Conservation (phyloP, 2,797 vertebrate genomes). For the Chiloscyllium punctatum region DNA sequence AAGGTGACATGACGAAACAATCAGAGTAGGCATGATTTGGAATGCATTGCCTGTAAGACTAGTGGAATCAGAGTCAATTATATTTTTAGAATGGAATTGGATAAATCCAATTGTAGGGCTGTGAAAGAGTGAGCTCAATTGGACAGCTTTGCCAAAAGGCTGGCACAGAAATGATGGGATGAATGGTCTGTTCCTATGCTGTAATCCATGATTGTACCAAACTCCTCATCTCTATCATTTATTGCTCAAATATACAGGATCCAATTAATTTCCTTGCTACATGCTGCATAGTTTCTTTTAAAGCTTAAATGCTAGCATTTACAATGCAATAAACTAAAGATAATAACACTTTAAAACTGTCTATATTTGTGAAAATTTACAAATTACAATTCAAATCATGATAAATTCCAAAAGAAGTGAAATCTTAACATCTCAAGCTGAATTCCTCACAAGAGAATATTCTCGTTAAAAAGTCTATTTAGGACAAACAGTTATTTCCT, state of each 20-base stretch:
- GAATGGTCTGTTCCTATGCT: neutral
- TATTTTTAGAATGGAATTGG: neutral
- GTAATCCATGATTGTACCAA: neutral
- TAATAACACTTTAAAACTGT: constrained; percentile 1
- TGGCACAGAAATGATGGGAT: neutral
- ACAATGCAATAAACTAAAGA: neutral
- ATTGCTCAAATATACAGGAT: neutral
- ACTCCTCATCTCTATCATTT: neutral
- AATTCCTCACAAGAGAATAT: constrained; percentile 17
- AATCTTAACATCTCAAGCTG: neutral
- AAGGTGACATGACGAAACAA: neutral
- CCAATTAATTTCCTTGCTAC: neutral
- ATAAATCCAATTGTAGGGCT: neutral
- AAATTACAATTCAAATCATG: neutral
- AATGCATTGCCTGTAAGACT: neutral
- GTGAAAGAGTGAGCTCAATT: neutral
- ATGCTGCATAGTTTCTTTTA: neutral
- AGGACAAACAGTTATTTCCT: neutral
- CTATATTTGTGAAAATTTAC: neutral
- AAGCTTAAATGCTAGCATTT: neutral
- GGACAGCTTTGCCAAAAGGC: neutral
- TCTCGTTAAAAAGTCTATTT: constrained; percentile 12
- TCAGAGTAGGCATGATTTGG: neutral
- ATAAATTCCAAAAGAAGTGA: neutral
- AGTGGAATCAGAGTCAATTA: neutral